phyloP scores from a whole-genome alignment of 2,113 vertebrate species.

The Hippopotamus amphibius region DNA sequence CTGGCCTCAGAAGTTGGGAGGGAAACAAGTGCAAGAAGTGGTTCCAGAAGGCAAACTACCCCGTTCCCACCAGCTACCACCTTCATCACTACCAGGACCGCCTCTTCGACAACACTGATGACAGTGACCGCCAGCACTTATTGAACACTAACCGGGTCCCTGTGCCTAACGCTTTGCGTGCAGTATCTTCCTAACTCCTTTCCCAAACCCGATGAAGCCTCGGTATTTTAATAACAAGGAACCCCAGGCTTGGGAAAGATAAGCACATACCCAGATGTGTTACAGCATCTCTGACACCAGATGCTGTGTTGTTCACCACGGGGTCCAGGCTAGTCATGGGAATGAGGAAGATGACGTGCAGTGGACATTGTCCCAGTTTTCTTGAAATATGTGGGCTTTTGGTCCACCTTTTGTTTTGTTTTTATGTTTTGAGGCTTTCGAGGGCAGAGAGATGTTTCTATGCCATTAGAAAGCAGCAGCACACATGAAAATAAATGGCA shows the following conservation, averaged over 20 bases:
- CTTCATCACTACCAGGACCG: fast-evolving
- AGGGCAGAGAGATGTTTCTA: not conserved
- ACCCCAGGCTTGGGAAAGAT: not conserved
- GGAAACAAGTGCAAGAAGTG: not conserved
- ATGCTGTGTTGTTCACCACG: no score
- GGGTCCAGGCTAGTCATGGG: not conserved
- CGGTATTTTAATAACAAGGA: not conserved
- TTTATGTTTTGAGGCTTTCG: not conserved
- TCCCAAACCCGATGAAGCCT: no score
- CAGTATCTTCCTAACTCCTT: not conserved
- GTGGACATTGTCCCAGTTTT: not conserved
- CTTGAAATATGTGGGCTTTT: not conserved
- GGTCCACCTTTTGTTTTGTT: not conserved
- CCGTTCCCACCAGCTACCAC: not conserved
- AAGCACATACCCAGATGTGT: not conserved
- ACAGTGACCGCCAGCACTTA: not conserved
- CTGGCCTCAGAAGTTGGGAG: not conserved
- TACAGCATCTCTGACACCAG: not conserved
- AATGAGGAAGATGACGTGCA: not conserved
- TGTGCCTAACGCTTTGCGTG: not conserved
- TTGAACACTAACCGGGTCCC: not conserved
- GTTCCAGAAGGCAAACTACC: not conserved
- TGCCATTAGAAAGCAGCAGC: not conserved
- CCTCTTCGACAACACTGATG: not conserved
- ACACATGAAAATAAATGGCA: not conserved